A percentile compares a stretch with the other conserved stretches of the same genome.
Evolutionary conservation across 2,797 vertebrate genomes (phyloP).

Genomic region (Agapornis canus): DNA sequence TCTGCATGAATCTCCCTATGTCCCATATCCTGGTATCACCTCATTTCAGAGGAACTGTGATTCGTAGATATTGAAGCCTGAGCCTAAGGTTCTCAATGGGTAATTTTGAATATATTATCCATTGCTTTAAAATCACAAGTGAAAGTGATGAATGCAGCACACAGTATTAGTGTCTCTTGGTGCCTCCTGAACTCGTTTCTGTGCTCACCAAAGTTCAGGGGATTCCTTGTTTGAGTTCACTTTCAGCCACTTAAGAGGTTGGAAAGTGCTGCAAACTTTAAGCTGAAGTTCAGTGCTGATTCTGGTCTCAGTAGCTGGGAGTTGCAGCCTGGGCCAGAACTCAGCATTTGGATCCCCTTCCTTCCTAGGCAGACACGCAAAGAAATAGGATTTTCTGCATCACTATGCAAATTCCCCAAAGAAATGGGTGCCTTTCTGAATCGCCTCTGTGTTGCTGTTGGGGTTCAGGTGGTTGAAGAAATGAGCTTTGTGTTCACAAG

Average conservation of each 20-base stretch:
- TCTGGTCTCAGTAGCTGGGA: neutral
- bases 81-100: neutral
- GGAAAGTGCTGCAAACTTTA: neutral
- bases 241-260: neutral
- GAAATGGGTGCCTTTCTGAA: slow-evolving; percentile 36
- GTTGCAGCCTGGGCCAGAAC: neutral
- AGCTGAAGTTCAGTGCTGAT: neutral
- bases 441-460: neutral
- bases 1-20: neutral
- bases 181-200: neutral
- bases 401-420: neutral
- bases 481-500: neutral
- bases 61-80: neutral
- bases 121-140: neutral
- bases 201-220: neutral
- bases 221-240: neutral
- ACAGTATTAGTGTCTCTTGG: neutral
- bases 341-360: neutral
- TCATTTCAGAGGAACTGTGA: neutral
- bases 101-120: neutral
- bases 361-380: neutral
- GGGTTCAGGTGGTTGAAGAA: slow-evolving; percentile 65
- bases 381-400: neutral
- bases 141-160: neutral
- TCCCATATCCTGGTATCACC: neutral